Base-by-base conservation (phyloP, 2,797 vertebrate genomes). In the Anabacerthia variegaticeps region DNA sequence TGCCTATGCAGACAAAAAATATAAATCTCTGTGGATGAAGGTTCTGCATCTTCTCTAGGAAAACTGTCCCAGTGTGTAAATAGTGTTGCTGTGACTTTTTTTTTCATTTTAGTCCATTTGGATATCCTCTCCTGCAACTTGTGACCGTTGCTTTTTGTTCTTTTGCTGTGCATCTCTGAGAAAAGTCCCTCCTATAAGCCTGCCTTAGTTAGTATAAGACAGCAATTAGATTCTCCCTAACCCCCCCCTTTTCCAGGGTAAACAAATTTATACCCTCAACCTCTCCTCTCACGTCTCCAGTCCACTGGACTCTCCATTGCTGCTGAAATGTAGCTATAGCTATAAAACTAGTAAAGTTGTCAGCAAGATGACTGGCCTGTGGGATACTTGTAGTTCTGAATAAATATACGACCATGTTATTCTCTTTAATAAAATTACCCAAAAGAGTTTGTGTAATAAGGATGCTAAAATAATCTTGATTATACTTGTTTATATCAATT, bases 401-500 rank as follows among this genome's bases (percentile, higher is more conserved):
- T 91, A 95, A 90, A 92, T 77, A 85, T 6, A 37, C 27, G 76
- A 26, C 18, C n/a, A 34, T 55, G 37, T 59, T 92, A 85, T 63
- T 30, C 44, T 65, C 58, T 88, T 90, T 91, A 54, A 68, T 69
- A 75, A 88, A 75, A 83, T 74, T 75, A 63, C 19, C 36, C 54
- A 10, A 80, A 88, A 91, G 39, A 2, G 3, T 63, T 87, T 92
- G 51, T 89, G 62, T 84, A 89, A 89, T 72, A 87, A 84, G n/a
- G 66, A 88, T 89, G 65, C 51, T 84, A 73, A 93, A 94, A 93
- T 92, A 61, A 93, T 91, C 81, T 94, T 89, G 55, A 85, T 95
- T 92, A 83, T 84, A 83, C 82, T 95, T 89, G 68, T 96, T 92
- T 95, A 84, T 92, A 93, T 94, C 62, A 78, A 89, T 93, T 96